Evolutionary conservation across 2,797 vertebrate genomes (phyloP).

Genomic region (Antennarius maculatus): DNA sequence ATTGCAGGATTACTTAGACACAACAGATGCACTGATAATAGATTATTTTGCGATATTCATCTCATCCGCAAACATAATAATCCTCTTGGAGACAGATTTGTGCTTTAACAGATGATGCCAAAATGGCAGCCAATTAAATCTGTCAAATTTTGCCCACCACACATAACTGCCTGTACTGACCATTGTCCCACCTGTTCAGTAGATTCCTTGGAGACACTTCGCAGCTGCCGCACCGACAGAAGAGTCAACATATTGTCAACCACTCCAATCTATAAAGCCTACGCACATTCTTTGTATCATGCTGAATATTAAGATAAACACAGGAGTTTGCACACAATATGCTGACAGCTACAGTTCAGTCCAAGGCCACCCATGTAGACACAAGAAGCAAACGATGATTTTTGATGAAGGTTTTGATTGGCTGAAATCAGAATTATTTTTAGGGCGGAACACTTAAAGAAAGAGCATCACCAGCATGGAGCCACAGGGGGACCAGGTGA

Average conservation of each 20-base stretch:
- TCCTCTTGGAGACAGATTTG: conserved; percentile 44
- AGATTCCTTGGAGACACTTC: conserved; percentile 40
- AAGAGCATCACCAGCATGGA: conserved; percentile 10
- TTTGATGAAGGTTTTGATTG: conserved; percentile 25
- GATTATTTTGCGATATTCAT: conserved; percentile 42
- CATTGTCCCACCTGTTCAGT: conserved; percentile 40
- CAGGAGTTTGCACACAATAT: conserved; percentile 37
- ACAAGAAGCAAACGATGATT: conserved; percentile 35
- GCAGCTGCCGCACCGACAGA: conserved; percentile 43
- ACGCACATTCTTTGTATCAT: conserved; percentile 11
- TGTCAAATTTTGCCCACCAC: conserved; percentile 8
- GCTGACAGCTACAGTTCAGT: conserved; percentile 26
- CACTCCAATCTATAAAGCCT: conserved; percentile 27
- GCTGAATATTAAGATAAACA: conserved; percentile 7
- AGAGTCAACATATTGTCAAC: conserved; percentile 58
- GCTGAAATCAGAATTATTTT: conserved; percentile 37
- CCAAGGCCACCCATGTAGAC: conserved; percentile 42
- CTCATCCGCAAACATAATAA: conserved; percentile 39
- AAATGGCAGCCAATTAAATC: conserved; percentile 52
- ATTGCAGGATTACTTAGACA: conserved; percentile 2
- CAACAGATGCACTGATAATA: conserved; percentile 41
- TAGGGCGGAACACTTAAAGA: conserved; percentile 23
- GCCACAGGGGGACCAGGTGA: not conserved
- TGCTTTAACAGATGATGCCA: conserved; percentile 55
- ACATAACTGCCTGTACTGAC: conserved; percentile 27